Evolutionary conservation across 2,113 vertebrate species (phyloP).

Genomic region (Manacus vitellinus): DNA sequence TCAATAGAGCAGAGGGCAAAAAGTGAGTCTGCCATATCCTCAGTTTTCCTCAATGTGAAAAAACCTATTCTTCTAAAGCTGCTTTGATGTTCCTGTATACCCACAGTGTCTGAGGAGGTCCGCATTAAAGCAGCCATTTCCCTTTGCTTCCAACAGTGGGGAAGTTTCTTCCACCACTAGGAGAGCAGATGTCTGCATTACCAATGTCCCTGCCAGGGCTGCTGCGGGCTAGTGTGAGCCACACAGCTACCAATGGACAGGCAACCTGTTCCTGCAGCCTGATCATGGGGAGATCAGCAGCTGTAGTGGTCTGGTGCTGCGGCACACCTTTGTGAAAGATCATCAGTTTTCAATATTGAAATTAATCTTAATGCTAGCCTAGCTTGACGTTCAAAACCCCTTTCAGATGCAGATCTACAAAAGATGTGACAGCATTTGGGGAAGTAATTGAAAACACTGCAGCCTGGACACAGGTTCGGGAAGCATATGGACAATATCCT

Average conservation of each 20-base stretch:
- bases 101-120: accelerated
- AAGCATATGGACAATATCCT: constrained; percentile 43
- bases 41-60: neutral
- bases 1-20: neutral
- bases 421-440: neutral
- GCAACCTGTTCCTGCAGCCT: neutral
- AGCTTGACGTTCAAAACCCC: neutral
- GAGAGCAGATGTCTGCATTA: neutral
- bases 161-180: neutral
- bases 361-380: neutral
- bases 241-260: neutral
- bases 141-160: neutral
- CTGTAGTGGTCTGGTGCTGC: neutral
- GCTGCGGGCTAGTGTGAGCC: neutral
- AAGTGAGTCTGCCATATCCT: neutral
- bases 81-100: neutral
- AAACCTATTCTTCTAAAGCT: neutral
- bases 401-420: neutral
- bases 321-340: neutral
- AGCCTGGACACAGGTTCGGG: neutral
- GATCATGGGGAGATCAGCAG: neutral
- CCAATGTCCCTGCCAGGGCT: neutral
- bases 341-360: neutral
- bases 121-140: neutral
- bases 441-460: neutral